Base-by-base conservation (phyloP, 2,113 vertebrate species). In the Anolis carolinensis region DNA sequence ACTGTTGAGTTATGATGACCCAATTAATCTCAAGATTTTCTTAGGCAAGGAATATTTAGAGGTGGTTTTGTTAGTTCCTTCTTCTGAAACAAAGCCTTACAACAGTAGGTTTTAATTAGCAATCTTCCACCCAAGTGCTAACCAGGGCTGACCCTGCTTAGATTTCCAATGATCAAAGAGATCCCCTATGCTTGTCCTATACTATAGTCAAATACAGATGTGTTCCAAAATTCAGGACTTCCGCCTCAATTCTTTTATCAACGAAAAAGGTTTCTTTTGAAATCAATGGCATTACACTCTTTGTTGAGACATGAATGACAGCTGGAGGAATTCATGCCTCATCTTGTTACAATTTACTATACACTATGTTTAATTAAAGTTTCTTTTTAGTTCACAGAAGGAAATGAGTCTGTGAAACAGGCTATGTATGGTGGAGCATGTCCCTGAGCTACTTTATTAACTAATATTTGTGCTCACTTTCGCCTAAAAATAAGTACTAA, bases 251-350 rank as follows among this genome's bases (percentile, higher is more conserved):
- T 74, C 20, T 92, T 93, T 85, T 81, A 48, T 89, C 84, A 85
- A 93, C 88, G 71, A 93, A 95, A 88, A 73, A 81, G 62, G 39
- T 36, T 84, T 92, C 36, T 92, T 93, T 93, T 93, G 77, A 87
- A 93, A 92, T 89, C 74, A 23, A 80, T 77, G 79, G 86, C 84
- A 89, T 91, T 44, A 44, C 39, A 44, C 39, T 85, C 84, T 92
- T 86, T 90, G 1, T 63, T 89, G 89, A 92, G 88, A 91, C 44
- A 52, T 80, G 86, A 84, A 82, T 95, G 85, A 90, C 55, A 81
- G 90, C 44, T 50, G 70, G 83, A 89, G 82, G 78, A 78, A 65
- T 85, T 81, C 87, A 52, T 85, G 39, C 71, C 88, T 23, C 44
- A 89, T 90, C 92, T 91, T 91, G 83, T 86, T 81, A 50, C 85